These are phyloP conservation scores for Anguilla obscura DNA, from an alignment of 2,797 vertebrate genomes.

Conservation along the genomic window DNA sequence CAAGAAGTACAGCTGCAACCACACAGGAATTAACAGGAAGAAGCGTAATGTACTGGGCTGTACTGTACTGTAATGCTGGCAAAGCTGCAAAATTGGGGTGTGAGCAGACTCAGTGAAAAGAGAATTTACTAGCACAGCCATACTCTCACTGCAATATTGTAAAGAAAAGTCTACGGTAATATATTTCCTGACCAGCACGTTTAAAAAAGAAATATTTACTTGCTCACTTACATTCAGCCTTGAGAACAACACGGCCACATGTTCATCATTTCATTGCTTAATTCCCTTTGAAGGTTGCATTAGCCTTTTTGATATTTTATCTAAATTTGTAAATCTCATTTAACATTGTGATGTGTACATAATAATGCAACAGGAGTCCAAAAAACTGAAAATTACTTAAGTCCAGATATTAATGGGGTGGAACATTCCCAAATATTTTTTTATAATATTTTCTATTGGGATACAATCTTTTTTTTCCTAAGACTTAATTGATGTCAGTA, in stretches of 20 bases:
- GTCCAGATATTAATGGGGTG: neutral
- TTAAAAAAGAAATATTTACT: neutral
- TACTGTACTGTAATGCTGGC: neutral
- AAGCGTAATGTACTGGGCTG: neutral
- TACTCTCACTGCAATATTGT: neutral
- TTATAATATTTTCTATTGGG: neutral
- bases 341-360: neutral
- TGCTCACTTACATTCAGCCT: neutral
- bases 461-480: neutral
- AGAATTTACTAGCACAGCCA: neutral
- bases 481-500: neutral
- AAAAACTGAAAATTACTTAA: neutral
- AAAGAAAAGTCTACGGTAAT: neutral
- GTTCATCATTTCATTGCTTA: neutral
- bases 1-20: neutral
- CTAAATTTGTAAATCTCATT: neutral
- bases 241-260: neutral
- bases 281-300: neutral
- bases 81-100: neutral
- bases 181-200: neutral
- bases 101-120: neutral
- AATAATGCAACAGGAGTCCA: neutral
- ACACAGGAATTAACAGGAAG: neutral
- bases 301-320: neutral
- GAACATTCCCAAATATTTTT: neutral